Base-by-base conservation (phyloP, 2,113 vertebrate species). In the Epinephelus cyanopodus region DNA sequence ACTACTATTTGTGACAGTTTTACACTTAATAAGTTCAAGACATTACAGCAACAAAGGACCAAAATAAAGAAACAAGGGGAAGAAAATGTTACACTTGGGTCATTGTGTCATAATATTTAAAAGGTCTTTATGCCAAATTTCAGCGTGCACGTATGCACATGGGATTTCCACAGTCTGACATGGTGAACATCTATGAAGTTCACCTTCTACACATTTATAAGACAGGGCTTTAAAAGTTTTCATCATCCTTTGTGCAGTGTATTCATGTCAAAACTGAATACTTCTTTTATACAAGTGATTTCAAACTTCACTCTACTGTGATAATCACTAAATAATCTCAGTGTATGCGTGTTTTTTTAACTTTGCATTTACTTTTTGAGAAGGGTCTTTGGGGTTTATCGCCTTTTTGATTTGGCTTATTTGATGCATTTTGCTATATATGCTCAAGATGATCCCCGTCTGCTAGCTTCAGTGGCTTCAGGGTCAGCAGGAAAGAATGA, bases 401-500 rank as follows among this genome's bases (percentile, higher is more conserved):
- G 12, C 58, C 53, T 61, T 82, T 74, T 77, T 72, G 19, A 77
- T 77, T 87, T 72, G 79, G 63, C 58, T 84, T 73, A 58, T 73
- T 77, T 57, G 57, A 80, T 72, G 76, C 64, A 39, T 84, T 81
- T 48, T 71, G 54, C 81, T 15, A 23, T 13, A 61, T 23, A 53
- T 48, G 63, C 71, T 77, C 11, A 33, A 37, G 57, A 56, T 12
- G 45, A 83, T 52, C 61, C 4, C 19, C 19, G 23, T 57, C 58
- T 71, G 71, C 67, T 63, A 39, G 78, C 67, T 77, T 58, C 50
- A 72, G 67, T 57, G 64, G 84, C 67, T 69, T 82, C 11, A 37
- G 57, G 70, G 67, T 74, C 74, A 77, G 56, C 73, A 73, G 73
- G 64, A 65, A 80, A 83, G 42, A 80, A 89, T n/a, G 90, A 89